A percentile compares a stretch with the other conserved stretches of the same genome.
Evolutionary conservation across 2,113 vertebrate species (phyloP).

Genomic region (Guaruba guarouba): DNA sequence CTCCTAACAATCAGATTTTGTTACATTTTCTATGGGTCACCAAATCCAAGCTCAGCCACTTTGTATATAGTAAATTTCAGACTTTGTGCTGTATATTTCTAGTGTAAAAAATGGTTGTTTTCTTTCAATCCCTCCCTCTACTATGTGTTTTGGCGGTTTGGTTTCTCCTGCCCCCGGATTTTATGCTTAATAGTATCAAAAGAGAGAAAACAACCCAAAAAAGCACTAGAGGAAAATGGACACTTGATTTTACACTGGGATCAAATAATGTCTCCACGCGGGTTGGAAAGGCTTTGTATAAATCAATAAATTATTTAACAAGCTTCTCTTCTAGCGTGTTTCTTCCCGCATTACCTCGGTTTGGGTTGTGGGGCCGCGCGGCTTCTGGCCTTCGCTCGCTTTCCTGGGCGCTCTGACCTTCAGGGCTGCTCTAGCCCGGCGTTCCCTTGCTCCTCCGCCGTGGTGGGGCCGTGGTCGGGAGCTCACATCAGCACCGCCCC

Average conservation of each 20-base stretch:
- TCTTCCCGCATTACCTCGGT: background rate
- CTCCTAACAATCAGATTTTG: slow-evolving; percentile 68
- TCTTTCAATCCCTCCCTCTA: slow-evolving; percentile 47
- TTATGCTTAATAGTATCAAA: slow-evolving; percentile 39
- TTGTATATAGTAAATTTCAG: slow-evolving; percentile 74
- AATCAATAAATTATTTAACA: slow-evolving; percentile 98
- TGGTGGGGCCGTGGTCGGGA: background rate
- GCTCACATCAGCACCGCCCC: background rate
- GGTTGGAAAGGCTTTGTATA: slow-evolving; percentile 85
- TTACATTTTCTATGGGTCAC: slow-evolving; percentile 63
- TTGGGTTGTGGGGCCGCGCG: background rate
- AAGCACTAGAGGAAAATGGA: slow-evolving; percentile 5
- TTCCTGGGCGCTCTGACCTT: accelerated
- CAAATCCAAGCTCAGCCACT: slow-evolving; percentile 37
- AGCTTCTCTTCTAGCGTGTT: slow-evolving; percentile 54
- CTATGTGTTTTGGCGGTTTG: slow-evolving; percentile 33
- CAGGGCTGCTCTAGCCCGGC: background rate
- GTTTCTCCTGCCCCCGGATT: slow-evolving; percentile 41
- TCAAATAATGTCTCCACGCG: slow-evolving; percentile 67
- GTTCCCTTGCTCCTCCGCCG: background rate
- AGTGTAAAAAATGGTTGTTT: slow-evolving; percentile 74
- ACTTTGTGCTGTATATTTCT: slow-evolving; percentile 85
- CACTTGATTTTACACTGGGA: slow-evolving; percentile 48
- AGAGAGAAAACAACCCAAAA: background rate
- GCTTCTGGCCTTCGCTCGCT: background rate